These are phyloP conservation scores for Alcedo atthis DNA, from an alignment of 2,797 vertebrate genomes.

Conservation along the genomic window DNA sequence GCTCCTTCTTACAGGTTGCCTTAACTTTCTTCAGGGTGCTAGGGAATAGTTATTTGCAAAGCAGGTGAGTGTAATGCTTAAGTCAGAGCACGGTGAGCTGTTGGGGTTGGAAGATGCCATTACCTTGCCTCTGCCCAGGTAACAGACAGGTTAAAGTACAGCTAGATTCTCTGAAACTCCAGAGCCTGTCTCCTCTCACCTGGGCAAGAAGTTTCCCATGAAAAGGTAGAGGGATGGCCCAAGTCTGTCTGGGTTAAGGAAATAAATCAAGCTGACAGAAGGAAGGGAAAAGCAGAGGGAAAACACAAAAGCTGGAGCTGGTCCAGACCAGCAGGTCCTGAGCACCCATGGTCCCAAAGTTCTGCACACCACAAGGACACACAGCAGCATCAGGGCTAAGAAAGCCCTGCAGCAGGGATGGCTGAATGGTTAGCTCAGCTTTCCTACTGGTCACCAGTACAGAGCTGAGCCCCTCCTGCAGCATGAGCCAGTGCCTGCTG, in stretches of 20 bases:
- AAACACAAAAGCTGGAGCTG: not conserved
- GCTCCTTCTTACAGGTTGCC: not conserved
- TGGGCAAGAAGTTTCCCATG: not conserved
- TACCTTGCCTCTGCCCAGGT: not conserved
- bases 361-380: not conserved
- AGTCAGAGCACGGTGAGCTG: not conserved
- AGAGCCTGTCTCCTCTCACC: not conserved
- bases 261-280: not conserved
- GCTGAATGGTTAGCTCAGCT: accelerated
- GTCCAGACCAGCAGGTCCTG: too few species aligned
- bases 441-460: accelerated
- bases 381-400: not conserved
- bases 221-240: not conserved
- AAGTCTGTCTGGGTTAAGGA: not conserved
- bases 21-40: not conserved
- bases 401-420: not conserved
- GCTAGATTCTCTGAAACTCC: not conserved
- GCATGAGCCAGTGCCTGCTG: not conserved
- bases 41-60: not conserved
- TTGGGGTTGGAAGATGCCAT: not conserved
- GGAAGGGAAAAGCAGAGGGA: not conserved
- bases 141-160: not conserved
- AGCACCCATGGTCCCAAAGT: too few species aligned
- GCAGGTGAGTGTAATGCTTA: not conserved
- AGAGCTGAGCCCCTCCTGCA: not conserved